Base-by-base conservation (phyloP, 2,888 invertebrate species). In the Thymelicus acteon region DNA sequence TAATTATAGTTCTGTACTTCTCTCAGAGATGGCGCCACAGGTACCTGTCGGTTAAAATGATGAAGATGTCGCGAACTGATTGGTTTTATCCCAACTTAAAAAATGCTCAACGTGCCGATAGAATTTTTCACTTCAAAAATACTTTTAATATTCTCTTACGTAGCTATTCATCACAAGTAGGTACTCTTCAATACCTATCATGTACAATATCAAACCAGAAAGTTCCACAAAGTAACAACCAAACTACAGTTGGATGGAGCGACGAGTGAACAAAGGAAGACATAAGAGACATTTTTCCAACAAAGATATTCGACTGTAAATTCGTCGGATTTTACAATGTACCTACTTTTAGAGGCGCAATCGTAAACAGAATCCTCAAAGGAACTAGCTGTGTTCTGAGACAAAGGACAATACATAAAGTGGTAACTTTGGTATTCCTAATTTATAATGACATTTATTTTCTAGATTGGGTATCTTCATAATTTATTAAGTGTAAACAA, bases 291-390 rank as follows among this genome's bases (percentile, higher is more conserved):
- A 64, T 68, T 67, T 67, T 70, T 71, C 63, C 44, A 62, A 72
- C 67, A 62, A 69, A 72, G 75, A 81, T 78, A 82, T 82, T 80
- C 79, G 77, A 79, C 78, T 79, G 79, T 79, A 79, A 81, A 78
- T 80, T 79, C 76, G 80, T 81, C 80, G 77, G 82, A 83, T 79
- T 86, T 86, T 86, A 86, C 88, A 85, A 83, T 85, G 81, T 84
- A 75, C n/a, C n/a, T n/a, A n/a, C 74, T 79, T 79, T 79, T 77
- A 77, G 75, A 75, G 74, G 67, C 52, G 61, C 73, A 78, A 82
- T 82, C 85, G 84, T 87, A 87, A 87, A 87, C 80, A 76, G 80
- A 85, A 87, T 85, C 80, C 86, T 85, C 88, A 80, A 83, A 85
- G 87, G 80, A 84, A 80, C 82, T 84, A 84, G 84, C 19, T 60